Conservation (phyloP, 2,888 invertebrate genomes). For the Philopedon plagiatum region DNA sequence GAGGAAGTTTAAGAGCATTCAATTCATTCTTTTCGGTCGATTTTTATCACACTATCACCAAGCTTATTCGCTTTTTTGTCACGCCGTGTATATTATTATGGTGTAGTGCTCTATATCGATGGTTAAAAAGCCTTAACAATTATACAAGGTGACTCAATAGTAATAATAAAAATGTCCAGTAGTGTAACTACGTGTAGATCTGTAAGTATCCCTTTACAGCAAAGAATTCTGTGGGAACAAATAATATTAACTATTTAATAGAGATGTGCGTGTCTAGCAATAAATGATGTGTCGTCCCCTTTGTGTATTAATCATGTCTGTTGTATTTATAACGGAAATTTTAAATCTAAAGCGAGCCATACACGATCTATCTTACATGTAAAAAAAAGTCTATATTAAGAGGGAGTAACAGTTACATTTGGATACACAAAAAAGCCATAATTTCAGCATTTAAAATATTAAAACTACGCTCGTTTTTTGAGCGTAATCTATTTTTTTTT, state of each 20-base stretch:
- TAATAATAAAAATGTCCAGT: conserved; percentile 10
- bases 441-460: no score
- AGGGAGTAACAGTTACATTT: no score
- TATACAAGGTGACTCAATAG: conserved; percentile 4
- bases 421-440: no score
- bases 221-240: conserved; percentile 25
- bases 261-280: conserved; percentile 14
- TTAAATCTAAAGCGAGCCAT: no score
- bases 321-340: no score
- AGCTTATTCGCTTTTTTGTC: neutral
- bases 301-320: neutral
- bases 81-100: neutral
- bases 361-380: no score
- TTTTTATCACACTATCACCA: no score
- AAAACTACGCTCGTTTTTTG: no score
- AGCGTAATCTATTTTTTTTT: no score
- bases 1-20: no score
- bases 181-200: conserved; percentile 11
- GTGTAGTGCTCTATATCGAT: neutral
- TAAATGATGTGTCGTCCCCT: neutral
- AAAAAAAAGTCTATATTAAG: no score
- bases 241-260: conserved; percentile 8
- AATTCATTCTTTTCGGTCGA: no score
- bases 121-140: neutral
- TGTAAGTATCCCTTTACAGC: neutral